A percentile compares a stretch with the other conserved stretches of the same genome.
Evolutionary conservation across 2,888 invertebrate species (phyloP).

Genomic region (Polydrusus pterygomalis): DNA sequence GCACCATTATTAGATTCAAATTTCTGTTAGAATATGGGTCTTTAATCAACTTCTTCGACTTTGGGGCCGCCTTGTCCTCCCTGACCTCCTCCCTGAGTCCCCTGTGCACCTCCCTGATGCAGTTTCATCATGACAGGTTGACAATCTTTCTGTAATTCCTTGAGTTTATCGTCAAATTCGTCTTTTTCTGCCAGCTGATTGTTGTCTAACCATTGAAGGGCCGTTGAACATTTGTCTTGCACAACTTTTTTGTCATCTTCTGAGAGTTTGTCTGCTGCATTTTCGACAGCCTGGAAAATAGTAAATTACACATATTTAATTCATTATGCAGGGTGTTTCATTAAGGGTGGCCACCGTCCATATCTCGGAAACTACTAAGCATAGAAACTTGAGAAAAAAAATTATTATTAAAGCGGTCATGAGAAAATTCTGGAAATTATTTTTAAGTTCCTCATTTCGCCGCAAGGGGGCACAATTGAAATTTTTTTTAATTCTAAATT

Average conservation of each 20-base stretch:
- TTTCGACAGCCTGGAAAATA: conserved; percentile 76
- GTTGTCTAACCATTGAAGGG: conserved; percentile 86
- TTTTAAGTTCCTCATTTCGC: too few relatives aligned
- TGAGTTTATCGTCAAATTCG: conserved; percentile 85
- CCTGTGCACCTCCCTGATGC: conserved; percentile 76
- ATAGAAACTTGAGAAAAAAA: too few relatives aligned
- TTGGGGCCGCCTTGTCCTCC: conserved; percentile 72
- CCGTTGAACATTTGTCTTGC: conserved; percentile 80
- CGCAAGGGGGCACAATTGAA: too few relatives aligned
- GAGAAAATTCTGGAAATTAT: too few relatives aligned
- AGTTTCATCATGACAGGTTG: conserved; percentile 88
- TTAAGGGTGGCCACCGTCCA: too few relatives aligned
- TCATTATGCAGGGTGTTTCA: too few relatives aligned
- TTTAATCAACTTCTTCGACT: conserved; percentile 83
- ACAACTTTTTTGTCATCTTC: conserved; percentile 83
- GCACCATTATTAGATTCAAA: background rate
- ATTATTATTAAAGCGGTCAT: too few relatives aligned
- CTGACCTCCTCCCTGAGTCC: conserved; percentile 65
- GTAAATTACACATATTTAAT: too few relatives aligned
- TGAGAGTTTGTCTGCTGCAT: conserved; percentile 79
- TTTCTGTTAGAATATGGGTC: conserved; percentile 2
- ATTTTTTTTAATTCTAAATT: too few relatives aligned
- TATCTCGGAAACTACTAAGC: too few relatives aligned
- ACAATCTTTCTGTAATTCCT: conserved; percentile 84
- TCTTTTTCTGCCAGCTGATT: conserved; percentile 86